phyloP scores from a whole-genome alignment of 2,797 vertebrate genomes.

The Leptodactylus fallax region DNA sequence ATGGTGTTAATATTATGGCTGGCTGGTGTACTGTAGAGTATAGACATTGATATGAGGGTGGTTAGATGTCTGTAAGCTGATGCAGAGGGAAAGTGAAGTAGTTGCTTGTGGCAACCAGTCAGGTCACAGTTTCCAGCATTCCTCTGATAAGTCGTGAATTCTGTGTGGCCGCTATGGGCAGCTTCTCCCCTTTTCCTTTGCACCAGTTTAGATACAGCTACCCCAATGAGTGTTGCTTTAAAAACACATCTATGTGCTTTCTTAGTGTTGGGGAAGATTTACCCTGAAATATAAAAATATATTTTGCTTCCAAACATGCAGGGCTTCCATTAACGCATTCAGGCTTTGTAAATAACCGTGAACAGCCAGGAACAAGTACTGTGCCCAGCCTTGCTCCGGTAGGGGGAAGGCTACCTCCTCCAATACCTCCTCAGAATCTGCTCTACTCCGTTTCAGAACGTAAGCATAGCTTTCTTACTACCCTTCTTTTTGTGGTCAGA shows the following conservation, averaged over 20 bases:
- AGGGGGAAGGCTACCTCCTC: slow-evolving; percentile 81
- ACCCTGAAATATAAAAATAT: background rate
- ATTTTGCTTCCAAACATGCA: slow-evolving; percentile 68
- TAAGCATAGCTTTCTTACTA: slow-evolving; percentile 77
- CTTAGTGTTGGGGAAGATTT: background rate
- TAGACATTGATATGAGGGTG: background rate
- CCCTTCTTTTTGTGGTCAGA: background rate
- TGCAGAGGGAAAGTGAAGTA: too few species aligned
- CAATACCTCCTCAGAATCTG: slow-evolving; percentile 90
- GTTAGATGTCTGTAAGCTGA: background rate
- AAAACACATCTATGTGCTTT: background rate
- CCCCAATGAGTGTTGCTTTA: background rate
- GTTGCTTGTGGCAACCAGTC: background rate
- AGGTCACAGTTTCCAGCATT: background rate
- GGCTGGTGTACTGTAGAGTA: too few species aligned
- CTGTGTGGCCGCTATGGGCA: background rate
- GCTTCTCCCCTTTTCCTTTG: background rate
- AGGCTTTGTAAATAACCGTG: slow-evolving; percentile 88
- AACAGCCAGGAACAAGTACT: slow-evolving; percentile 82
- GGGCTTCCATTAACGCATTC: slow-evolving; percentile 90
- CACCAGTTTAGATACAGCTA: background rate
- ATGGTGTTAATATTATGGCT: too few species aligned
- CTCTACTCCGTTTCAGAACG: slow-evolving; percentile 96
- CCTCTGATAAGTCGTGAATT: background rate
- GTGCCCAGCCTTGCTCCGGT: slow-evolving; percentile 80